Evolutionary conservation across 1,140 invertebrate genomes (phyloP).

Genomic region (Cyrtorhinus lividipennis): DNA sequence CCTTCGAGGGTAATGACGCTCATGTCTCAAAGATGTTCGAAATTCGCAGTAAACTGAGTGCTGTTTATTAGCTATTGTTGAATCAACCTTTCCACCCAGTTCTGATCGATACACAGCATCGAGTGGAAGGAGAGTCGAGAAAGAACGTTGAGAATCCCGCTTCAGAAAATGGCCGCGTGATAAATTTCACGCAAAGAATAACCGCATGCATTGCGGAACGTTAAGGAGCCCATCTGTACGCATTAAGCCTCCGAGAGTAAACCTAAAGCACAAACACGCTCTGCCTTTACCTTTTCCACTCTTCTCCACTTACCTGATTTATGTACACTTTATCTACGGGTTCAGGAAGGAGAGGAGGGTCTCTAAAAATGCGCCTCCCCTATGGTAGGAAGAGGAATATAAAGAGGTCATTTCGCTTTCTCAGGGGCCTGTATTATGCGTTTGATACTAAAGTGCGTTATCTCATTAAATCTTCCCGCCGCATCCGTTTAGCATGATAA

Average conservation of each 20-base stretch:
- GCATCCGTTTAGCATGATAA: background rate
- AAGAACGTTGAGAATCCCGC: too few species aligned
- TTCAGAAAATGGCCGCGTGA: background rate
- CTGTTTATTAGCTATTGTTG: too few species aligned
- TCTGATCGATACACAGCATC: too few species aligned
- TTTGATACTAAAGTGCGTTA: background rate
- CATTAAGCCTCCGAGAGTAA: conserved; percentile 1
- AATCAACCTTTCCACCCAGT: too few species aligned
- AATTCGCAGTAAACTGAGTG: too few species aligned
- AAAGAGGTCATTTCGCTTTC: conserved; percentile 1
- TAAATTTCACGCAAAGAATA: background rate
- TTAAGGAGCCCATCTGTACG: conserved; percentile 3
- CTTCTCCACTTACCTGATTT: background rate
- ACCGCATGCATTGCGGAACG: background rate
- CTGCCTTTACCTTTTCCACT: background rate
- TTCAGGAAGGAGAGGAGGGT: too few species aligned
- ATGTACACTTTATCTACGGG: conserved; percentile 2
- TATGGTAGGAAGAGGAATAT: conserved; percentile 2
- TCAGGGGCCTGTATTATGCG: background rate
- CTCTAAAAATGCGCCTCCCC: conserved; percentile 1
- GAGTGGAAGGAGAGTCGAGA: too few species aligned
- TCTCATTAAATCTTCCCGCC: background rate
- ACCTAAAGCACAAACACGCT: background rate
- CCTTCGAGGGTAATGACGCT: too few species aligned
- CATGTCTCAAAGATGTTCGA: too few species aligned